Evolutionary conservation across 1,140 invertebrate species (phyloP).

Genomic region (Drosophila serrata): DNA sequence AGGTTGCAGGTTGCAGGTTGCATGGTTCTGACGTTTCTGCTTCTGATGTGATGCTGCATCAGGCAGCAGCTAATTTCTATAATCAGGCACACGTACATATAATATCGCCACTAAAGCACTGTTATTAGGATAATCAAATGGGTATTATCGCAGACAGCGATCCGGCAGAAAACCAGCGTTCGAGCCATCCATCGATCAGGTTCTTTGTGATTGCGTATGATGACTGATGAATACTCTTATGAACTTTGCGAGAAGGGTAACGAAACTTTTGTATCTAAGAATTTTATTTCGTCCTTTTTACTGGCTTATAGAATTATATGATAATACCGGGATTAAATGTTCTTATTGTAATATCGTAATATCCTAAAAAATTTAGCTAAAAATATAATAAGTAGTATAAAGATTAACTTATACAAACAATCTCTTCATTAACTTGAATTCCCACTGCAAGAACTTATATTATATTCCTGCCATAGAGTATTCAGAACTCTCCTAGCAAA

Average conservation of each 20-base stretch:
- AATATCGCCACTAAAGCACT: conserved; percentile 85
- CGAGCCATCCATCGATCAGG: conserved; percentile 33
- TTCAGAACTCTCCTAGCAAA: conserved; percentile 1
- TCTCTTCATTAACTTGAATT: background rate
- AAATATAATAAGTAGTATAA: background rate
- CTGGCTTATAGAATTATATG: background rate
- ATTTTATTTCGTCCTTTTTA: no score
- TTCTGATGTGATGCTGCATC: conserved; percentile 27
- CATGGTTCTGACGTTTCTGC: conserved; percentile 7
- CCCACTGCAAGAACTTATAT: background rate
- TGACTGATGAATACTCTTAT: conserved; percentile 9
- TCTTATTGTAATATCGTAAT: background rate
- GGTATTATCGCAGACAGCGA: conserved; percentile 82
- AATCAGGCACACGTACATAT: conserved; percentile 85
- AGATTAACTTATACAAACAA: background rate
- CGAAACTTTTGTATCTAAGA: background rate
- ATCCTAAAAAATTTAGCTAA: no score
- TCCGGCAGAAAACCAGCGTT: conserved; percentile 45
- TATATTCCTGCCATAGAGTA: conserved; percentile 31
- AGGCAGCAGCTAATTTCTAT: conserved; percentile 79
- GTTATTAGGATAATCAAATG: conserved; percentile 86
- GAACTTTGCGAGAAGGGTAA: no score
- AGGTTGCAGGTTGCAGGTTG: background rate
- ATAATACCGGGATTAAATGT: no score
- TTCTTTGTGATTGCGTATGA: background rate